Evolutionary conservation across 2,113 vertebrate genomes (phyloP), one percentile per base, ranked within the genome.

Genomic region (Mellivora capensis): DNA sequence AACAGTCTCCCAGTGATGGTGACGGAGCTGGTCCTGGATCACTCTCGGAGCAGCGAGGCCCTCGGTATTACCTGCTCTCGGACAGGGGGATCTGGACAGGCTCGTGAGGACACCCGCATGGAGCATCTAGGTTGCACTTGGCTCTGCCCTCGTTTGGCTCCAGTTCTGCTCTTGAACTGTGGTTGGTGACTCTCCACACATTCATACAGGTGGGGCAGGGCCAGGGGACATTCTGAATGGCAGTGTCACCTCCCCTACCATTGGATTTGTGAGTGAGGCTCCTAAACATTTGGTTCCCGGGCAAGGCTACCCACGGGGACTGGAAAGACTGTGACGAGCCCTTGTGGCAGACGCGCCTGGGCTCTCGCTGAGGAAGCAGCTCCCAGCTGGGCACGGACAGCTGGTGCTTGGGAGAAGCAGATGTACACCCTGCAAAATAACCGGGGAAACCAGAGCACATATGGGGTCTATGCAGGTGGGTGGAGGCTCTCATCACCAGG

Each of bases 361-460:
- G 97, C 29, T 47, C 67, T 93, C 92, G 0, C 0, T 64, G 57
- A 98, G 97, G 89, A 90, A 93, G 95, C 71, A 89, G 96, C 94
- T 90, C 98, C 90, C 97, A 97, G 96, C 94, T 90, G 97, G 97
- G 23, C 93, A 94, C 64, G 27, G 98, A 97, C 98, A 98, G 97
- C 96, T 97, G 17, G 97, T 96, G 90, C 97, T 2, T 61, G 83
- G 39, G 87, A 97, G 93, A 98, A 97, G 94, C 98, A 98, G 98
- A 95, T 98, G 97, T 93, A 84, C 62, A 12, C 90, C 92, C 97
- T 87, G 31, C 64, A 71, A 52, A 91, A 57, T 87, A 84, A 72
- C 39, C 57, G n/a, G 44, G 57, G 96, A 96, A 93, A 92, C 91
- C 69, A 18, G 90, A 88, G 89, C 91, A 93, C 94, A 85, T 20